Evolutionary conservation across 2,113 vertebrate species (phyloP).

Genomic region (Gracilinanus agilis): DNA sequence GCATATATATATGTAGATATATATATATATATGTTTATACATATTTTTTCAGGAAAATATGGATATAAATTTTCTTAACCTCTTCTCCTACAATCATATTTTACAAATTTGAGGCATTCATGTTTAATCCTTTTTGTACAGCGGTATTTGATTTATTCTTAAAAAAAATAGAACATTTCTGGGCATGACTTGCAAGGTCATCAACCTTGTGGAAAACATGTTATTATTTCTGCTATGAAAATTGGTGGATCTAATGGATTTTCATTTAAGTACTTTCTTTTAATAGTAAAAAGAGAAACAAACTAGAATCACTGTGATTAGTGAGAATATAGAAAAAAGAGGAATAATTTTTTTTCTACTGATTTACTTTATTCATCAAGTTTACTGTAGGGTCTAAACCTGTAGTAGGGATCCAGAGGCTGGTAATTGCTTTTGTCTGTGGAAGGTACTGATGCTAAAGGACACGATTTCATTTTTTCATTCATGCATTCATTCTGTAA

Average conservation of each 20-base stretch:
- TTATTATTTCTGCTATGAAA: slow-evolving; percentile 65
- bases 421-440: background rate
- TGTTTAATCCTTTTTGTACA: slow-evolving; percentile 17
- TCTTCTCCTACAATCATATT: slow-evolving; percentile 54
- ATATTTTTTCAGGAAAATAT: slow-evolving; percentile 50
- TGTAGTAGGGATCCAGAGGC: background rate
- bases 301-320: slow-evolving; percentile 19
- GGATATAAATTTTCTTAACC: slow-evolving; percentile 60
- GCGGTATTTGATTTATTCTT: slow-evolving; percentile 47
- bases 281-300: slow-evolving; percentile 56
- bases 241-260: slow-evolving; percentile 52
- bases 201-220: slow-evolving; percentile 56
- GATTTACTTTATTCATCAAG: background rate
- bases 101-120: slow-evolving; percentile 23
- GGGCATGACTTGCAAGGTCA: slow-evolving; percentile 58
- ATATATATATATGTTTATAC: background rate
- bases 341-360: background rate
- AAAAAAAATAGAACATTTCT: slow-evolving; percentile 48
- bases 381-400: background rate
- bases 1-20: background rate
- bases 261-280: slow-evolving; percentile 64
- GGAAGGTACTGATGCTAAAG: background rate
- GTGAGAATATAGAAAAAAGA: background rate
- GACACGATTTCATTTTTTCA: background rate
- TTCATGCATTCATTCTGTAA: background rate